These are phyloP conservation scores for Rutpela maculata DNA, from an alignment of 2,888 invertebrate species.

Conservation along the genomic window DNA sequence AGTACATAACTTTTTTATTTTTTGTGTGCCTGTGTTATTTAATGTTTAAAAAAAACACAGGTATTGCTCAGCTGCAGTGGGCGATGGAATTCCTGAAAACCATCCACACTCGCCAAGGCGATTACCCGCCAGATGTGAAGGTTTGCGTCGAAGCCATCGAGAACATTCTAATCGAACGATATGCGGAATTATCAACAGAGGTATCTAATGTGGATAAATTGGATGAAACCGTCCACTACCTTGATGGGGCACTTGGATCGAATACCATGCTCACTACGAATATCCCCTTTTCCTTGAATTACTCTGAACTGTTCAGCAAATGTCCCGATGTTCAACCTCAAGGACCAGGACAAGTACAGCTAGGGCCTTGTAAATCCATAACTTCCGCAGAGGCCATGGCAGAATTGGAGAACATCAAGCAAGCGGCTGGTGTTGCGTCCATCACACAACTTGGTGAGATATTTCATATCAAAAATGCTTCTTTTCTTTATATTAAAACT, in stretches of 20 bases:
- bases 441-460: conserved; percentile 59
- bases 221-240: conserved; percentile 56
- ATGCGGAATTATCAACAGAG: conserved; percentile 65
- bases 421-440: conserved; percentile 61
- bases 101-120: conserved; percentile 67
- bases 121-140: conserved; percentile 69
- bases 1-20: no score
- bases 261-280: conserved; percentile 53
- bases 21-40: no score
- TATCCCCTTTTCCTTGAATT: conserved; percentile 69
- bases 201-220: conserved; percentile 49
- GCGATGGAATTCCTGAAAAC: conserved; percentile 71
- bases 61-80: conserved; percentile 74
- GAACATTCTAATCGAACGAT: conserved; percentile 70
- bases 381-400: conserved; percentile 58
- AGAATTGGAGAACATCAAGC: conserved; percentile 61
- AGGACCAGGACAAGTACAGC: conserved; percentile 31
- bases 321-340: conserved; percentile 36
- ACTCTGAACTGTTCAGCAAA: conserved; percentile 64
- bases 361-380: conserved; percentile 43
- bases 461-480: not conserved
- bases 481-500: no score
- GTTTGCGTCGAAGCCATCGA: conserved; percentile 70
- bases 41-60: conserved; percentile 52
- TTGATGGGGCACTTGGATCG: conserved; percentile 55